Evolutionary conservation across 2,797 vertebrate species (phyloP).

Genomic region (Uromys caudimaculatus): DNA sequence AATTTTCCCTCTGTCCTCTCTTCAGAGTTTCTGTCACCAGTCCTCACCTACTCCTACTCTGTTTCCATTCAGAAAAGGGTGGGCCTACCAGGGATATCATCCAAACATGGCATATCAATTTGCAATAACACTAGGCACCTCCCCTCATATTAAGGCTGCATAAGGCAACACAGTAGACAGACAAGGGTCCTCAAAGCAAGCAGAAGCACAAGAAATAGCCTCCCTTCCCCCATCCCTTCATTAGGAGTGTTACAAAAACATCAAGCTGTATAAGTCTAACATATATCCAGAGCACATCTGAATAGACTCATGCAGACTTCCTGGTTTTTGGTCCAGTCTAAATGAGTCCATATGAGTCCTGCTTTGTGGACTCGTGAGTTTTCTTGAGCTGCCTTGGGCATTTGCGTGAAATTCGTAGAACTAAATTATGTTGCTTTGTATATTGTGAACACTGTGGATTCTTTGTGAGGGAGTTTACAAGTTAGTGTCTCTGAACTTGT

Average conservation of each 20-base stretch:
- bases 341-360: neutral
- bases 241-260: neutral
- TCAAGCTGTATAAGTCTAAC: neutral
- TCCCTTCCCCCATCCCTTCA: neutral
- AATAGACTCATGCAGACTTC: neutral
- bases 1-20: neutral
- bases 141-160: neutral
- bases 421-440: neutral
- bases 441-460: neutral
- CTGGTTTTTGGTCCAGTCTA: neutral
- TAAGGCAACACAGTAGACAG: neutral
- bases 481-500: neutral
- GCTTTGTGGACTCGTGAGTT: neutral
- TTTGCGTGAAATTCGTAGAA: neutral
- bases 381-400: too few relatives aligned
- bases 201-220: neutral
- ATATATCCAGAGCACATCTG: neutral
- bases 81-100: neutral
- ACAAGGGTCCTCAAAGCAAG: neutral
- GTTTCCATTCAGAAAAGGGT: neutral
- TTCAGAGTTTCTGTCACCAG: rapidly evolving
- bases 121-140: neutral
- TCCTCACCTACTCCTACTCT: neutral
- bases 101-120: neutral
- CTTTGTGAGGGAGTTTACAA: neutral